Base-by-base conservation (phyloP, 2,888 invertebrate species). In the Barypeithes pellucidus region DNA sequence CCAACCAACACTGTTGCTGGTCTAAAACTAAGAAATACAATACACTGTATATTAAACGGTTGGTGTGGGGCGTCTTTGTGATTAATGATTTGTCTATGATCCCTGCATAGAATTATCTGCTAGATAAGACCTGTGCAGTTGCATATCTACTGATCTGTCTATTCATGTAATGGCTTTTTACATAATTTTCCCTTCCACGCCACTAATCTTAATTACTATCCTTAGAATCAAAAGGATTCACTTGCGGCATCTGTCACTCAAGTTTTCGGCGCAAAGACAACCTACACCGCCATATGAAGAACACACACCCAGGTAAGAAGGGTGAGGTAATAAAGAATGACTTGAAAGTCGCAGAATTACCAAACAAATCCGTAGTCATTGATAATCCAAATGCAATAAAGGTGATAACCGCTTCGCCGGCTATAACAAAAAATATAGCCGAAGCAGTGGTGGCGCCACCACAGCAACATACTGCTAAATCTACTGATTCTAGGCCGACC, bases 221-320 rank as follows among this genome's bases (percentile, higher is more conserved):
- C 43, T 29, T 71, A 93, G 94, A 91, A 81, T 88, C 88, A 3
- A 91, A 92, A 79, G 91, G 91, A 3, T 95, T 90, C 81, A 89
- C 89, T 18, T 95, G 95, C 82, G 89, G 88, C 75, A 88, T 91
- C 24, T 95, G 95, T 84, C 88, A 89, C 41, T 90, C 91, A 8
- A 89, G 89, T 45, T 94, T 94, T 82, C 87, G 92, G 52, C 88
- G 95, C 72, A 93, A 92, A 82, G 95, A 95, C 83, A 95, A 95
- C 82, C 87, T 95, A 73, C 89, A 90, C 73, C 89, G 95, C 0
- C 95, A 95, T 83, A 88, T 94, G 70, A 90, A 91, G 67, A 93
- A 94, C 84, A 91, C 93, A 67, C 95, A 95, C 84, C 90, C 91
- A 0, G 90, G 84, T 74, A 83, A 82, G 77, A 81, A 84, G 75